Evolutionary conservation across 2,797 vertebrate genomes (phyloP).

Genomic region (Holocentrus rufus): DNA sequence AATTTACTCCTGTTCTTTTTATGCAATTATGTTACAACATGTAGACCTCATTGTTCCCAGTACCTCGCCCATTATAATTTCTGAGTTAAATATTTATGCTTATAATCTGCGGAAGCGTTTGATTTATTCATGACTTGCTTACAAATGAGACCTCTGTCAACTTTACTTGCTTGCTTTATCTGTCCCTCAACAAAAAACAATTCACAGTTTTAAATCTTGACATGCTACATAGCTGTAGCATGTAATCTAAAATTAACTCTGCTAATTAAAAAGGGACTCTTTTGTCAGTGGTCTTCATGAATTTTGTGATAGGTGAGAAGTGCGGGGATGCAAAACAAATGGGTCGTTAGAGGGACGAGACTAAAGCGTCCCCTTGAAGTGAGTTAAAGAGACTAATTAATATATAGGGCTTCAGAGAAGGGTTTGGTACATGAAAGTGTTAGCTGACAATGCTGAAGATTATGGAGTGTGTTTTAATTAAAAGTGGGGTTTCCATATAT

Average conservation of each 20-base stretch:
- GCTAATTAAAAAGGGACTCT: background rate
- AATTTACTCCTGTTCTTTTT: too few species aligned
- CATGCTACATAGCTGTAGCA: too few species aligned
- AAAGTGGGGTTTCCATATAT: slow-evolving; percentile 36
- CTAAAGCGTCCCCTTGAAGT: slow-evolving; percentile 23
- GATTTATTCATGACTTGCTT: too few species aligned
- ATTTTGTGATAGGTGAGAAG: background rate
- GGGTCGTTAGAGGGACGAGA: slow-evolving; percentile 14
- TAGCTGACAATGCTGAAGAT: slow-evolving; percentile 51
- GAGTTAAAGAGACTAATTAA: slow-evolving; percentile 57
- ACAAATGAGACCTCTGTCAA: too few species aligned
- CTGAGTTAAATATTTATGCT: too few species aligned
- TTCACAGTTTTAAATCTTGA: too few species aligned
- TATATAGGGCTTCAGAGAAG: slow-evolving; percentile 46
- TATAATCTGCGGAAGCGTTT: too few species aligned
- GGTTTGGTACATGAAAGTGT: slow-evolving; percentile 45
- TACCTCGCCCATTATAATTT: too few species aligned
- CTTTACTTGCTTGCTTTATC: too few species aligned
- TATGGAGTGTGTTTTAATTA: slow-evolving; percentile 65
- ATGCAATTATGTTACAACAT: too few species aligned
- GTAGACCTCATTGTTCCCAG: too few species aligned
- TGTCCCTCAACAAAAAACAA: too few species aligned
- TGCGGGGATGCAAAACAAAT: slow-evolving; percentile 24
- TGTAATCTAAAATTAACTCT: background rate
- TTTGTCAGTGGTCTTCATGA: background rate